phyloP scores from a whole-genome alignment of 2,797 vertebrate genomes.

The Spatula versicolor region DNA sequence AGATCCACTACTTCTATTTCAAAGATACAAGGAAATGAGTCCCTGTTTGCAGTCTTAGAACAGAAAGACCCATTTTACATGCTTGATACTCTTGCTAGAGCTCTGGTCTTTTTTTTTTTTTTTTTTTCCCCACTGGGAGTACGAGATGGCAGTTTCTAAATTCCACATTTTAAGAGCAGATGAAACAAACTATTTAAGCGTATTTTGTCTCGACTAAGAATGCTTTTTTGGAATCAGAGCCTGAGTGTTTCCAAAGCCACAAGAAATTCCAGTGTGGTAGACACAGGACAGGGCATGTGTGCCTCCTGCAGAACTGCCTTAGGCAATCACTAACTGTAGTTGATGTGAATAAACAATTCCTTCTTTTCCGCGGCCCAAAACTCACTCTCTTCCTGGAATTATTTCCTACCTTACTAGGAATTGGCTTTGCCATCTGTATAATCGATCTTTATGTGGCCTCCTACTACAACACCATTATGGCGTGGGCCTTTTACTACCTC shows the following conservation, averaged over 20 bases:
- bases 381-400: not conserved
- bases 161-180: not conserved
- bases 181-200: not conserved
- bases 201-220: not conserved
- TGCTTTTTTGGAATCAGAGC: not conserved
- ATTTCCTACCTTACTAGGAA: constrained; percentile 80
- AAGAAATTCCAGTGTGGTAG: not conserved
- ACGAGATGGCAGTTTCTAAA: not conserved
- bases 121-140: not conserved
- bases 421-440: constrained; percentile 97
- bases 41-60: not conserved
- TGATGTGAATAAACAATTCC: not conserved
- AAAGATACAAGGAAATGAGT: not conserved
- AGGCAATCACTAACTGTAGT: not conserved
- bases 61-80: not conserved
- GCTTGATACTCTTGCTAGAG: not conserved
- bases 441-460: constrained; percentile 95
- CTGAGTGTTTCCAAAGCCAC: not conserved
- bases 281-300: not conserved
- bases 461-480: constrained; percentile 99
- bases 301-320: not conserved
- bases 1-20: not conserved
- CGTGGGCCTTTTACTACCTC: constrained; percentile 98
- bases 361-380: not conserved
- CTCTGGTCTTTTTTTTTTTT: not conserved